Evolutionary conservation across 2,797 vertebrate species (phyloP).

Genomic region (Oryzias dopingdopingensis): DNA sequence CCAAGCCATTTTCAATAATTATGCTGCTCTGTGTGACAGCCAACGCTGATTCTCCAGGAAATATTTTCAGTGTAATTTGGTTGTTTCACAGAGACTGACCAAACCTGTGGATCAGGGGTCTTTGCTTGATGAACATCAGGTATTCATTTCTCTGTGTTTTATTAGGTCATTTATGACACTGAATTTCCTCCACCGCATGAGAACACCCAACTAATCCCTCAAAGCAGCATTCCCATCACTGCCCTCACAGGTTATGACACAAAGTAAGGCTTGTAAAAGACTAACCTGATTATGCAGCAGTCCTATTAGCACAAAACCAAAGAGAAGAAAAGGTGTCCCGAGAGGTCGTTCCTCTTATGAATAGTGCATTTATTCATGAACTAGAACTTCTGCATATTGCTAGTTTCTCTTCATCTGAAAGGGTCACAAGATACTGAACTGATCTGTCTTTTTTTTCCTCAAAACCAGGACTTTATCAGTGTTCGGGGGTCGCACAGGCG

Average conservation of each 20-base stretch:
- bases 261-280: slow-evolving; percentile 30
- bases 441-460: slow-evolving; percentile 1
- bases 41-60: no score
- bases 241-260: not conserved
- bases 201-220: no score
- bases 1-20: slow-evolving; percentile 7
- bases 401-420: slow-evolving; percentile 4
- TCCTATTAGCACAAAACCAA: slow-evolving; percentile 13
- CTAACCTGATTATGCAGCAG: slow-evolving; percentile 53
- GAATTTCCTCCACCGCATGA: no score
- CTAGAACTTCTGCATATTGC: slow-evolving; percentile 24
- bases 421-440: slow-evolving; percentile 2
- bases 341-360: slow-evolving; percentile 25
- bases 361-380: slow-evolving; percentile 35
- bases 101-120: no score
- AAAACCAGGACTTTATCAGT: no score
- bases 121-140: no score
- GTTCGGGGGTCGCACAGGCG: no score
- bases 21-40: slow-evolving; percentile 5
- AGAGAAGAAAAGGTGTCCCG: slow-evolving; percentile 24
- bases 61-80: no score
- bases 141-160: no score
- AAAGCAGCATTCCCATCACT: no score
- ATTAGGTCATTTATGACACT: no score
- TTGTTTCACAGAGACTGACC: no score